Conservation (phyloP, 2,888 invertebrate genomes). For the Disparrhopalites patrizii region DNA sequence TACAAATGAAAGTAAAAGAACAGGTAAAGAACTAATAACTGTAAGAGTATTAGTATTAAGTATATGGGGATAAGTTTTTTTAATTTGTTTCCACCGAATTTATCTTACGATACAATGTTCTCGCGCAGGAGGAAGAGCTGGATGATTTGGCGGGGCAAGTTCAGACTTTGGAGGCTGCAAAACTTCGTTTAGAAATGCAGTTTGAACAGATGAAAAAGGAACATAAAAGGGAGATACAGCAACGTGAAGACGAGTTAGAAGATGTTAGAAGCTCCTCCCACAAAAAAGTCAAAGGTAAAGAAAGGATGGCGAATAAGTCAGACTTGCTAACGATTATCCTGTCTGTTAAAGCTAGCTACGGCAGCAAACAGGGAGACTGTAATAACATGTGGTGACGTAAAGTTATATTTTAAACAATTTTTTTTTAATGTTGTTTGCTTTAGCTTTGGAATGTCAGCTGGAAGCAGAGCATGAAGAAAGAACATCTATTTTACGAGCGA, state of each 20-base stretch:
- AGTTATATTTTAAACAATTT: too few relatives aligned
- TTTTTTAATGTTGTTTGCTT: too few relatives aligned
- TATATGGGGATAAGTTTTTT: too few relatives aligned
- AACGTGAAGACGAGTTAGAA: slow-evolving; percentile 89
- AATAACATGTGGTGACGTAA: too few relatives aligned
- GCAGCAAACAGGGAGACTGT: too few relatives aligned
- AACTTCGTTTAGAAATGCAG: slow-evolving; percentile 87
- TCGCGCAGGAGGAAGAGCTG: slow-evolving; percentile 78
- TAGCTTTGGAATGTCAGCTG: slow-evolving; percentile 81
- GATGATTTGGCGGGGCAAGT: slow-evolving; percentile 93
- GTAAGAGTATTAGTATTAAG: background rate
- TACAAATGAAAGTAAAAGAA: slow-evolving; percentile 72
- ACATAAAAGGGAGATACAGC: slow-evolving; percentile 80
- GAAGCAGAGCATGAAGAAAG: slow-evolving; percentile 92
- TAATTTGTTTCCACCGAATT: background rate
- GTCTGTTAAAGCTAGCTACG: too few relatives aligned
- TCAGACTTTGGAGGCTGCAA: slow-evolving; percentile 84
- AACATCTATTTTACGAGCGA: slow-evolving; percentile 76
- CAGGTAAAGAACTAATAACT: slow-evolving; percentile 49
- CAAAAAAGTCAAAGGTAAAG: slow-evolving; percentile 80
- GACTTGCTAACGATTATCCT: too few relatives aligned
- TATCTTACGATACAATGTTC: background rate
- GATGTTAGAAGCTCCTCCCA: slow-evolving; percentile 83
- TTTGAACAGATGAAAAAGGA: slow-evolving; percentile 89
- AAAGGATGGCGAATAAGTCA: too few relatives aligned